Conservation (phyloP, 2,888 invertebrate species). For the Hirtodrosophila confusa region DNA sequence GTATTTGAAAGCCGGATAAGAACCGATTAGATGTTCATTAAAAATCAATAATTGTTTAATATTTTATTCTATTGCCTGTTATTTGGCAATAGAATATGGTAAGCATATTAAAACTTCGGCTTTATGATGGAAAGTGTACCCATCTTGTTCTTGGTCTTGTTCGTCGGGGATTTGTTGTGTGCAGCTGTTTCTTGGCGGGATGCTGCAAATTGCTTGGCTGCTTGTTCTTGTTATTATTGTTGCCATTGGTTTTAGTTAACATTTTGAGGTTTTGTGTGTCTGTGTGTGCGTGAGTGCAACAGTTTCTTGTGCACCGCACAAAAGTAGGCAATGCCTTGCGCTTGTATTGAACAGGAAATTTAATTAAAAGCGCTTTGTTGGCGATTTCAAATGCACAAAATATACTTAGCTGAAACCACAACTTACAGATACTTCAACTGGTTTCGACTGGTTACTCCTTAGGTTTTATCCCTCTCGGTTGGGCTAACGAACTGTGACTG, state of each 20-base stretch:
- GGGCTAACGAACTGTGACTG: conserved; percentile 66
- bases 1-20: no score
- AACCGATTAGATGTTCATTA: no score
- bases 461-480: conserved; percentile 15
- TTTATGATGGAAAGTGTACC: no score
- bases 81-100: background rate
- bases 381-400: conserved; percentile 33
- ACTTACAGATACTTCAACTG: conserved; percentile 36
- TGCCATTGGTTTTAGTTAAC: conserved; percentile 50
- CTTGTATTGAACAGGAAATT: conserved; percentile 66
- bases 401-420: conserved; percentile 32
- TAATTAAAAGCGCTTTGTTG: conserved; percentile 65
- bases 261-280: conserved; percentile 53
- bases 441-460: conserved; percentile 8
- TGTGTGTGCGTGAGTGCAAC: conserved; percentile 52
- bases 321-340: conserved; percentile 64
- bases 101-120: conserved; percentile 15
- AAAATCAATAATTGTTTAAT: no score
- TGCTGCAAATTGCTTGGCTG: conserved; percentile 63
- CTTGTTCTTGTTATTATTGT: conserved; percentile 41
- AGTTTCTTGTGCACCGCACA: conserved; percentile 47
- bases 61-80: no score
- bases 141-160: conserved; percentile 8
- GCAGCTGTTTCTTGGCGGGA: conserved; percentile 66
- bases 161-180: conserved; percentile 24